phyloP scores from a whole-genome alignment of 2,797 vertebrate species.

The Pempheris klunzingeri region DNA sequence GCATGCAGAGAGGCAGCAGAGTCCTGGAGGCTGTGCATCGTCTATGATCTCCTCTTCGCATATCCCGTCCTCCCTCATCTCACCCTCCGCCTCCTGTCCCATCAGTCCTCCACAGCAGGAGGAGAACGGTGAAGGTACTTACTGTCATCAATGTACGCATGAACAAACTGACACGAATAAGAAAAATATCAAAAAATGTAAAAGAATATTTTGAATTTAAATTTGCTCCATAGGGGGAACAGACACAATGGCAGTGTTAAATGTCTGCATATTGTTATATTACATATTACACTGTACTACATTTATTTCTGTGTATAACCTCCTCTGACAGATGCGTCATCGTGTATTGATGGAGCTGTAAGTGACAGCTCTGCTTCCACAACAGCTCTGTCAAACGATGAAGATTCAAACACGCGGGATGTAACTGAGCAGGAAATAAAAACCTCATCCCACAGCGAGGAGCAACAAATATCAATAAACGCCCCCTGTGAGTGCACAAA shows the following conservation, averaged over 20 bases:
- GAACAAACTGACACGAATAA: slow-evolving; percentile 9
- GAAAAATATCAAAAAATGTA: background rate
- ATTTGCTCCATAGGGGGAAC: background rate
- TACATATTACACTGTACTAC: background rate
- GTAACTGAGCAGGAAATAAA: slow-evolving; percentile 85
- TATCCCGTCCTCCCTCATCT: slow-evolving; percentile 15
- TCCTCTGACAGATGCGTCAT: slow-evolving; percentile 5
- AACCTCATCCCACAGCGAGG: slow-evolving; percentile 82
- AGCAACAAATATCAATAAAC: slow-evolving; percentile 83
- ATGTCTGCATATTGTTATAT: background rate
- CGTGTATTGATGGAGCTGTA: slow-evolving; percentile 76
- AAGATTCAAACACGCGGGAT: slow-evolving; percentile 70
- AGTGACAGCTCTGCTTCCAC: slow-evolving; percentile 76
- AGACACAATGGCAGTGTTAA: background rate
- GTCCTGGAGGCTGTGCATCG: slow-evolving; percentile 48
- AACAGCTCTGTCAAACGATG: slow-evolving; percentile 38
- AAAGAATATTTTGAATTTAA: background rate
- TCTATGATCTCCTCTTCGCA: slow-evolving; percentile 43
- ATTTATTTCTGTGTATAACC: background rate
- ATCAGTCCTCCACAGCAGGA: slow-evolving; percentile 45
- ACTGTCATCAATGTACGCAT: slow-evolving; percentile 73
- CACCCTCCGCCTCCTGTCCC: slow-evolving; percentile 49
- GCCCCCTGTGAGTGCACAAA: slow-evolving; percentile 51
- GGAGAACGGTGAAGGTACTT: slow-evolving; percentile 83
- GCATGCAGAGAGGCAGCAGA: slow-evolving; percentile 55